Base-by-base conservation (phyloP, 2,113 vertebrate genomes). In the Malaclemys terrapin region DNA sequence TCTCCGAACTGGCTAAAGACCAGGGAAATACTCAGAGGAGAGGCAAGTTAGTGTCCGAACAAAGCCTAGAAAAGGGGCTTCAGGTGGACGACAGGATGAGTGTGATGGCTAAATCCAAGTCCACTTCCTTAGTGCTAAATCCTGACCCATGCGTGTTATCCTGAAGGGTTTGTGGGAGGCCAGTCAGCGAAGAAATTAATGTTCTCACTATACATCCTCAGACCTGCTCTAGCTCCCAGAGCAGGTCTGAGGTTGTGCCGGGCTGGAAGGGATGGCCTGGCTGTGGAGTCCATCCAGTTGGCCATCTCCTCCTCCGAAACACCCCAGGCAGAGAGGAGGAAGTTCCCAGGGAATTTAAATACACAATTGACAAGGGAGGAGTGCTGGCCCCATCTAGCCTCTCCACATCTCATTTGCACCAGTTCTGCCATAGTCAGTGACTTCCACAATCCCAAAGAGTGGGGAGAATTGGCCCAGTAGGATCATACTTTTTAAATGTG, bases 401-500 rank as follows among this genome's bases (percentile, higher is more conserved):
- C 75, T 47, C 25, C 45, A 27, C 25, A 47, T 16, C 25, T 24
- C 13, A 24, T 78, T 78, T 47, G 22, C 42, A 78, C 11, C 42
- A 24, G 42, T 76, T 78, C 75, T 47, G 42, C 75, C 42, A 45
- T 45, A 78, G 12, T 47, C 75, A 27, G 12, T 78, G 25, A 78
- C 12, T 47, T 78, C 25, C 24, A 29, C 27, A 25, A 24, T 25
- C n/a, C 42, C 42, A 78, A 62, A 85, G 82, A 96, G 22, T 11
- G 42, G 42, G 7, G 57, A 42, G 29, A 31, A 4, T 88, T 86
- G 82, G 57, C 42, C 75, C 42, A 79, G 47, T 9, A 79, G 82
- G 88, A 42, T 87, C 13, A 86, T 88, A 79, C n/a, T 91, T 96
- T 47, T 87, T 47, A 91, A 94, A 95, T 84, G 79, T 92, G 54